These are phyloP conservation scores for Pyrgilauda ruficollis DNA, from an alignment of 2,113 vertebrate species.

Conservation along the genomic window DNA sequence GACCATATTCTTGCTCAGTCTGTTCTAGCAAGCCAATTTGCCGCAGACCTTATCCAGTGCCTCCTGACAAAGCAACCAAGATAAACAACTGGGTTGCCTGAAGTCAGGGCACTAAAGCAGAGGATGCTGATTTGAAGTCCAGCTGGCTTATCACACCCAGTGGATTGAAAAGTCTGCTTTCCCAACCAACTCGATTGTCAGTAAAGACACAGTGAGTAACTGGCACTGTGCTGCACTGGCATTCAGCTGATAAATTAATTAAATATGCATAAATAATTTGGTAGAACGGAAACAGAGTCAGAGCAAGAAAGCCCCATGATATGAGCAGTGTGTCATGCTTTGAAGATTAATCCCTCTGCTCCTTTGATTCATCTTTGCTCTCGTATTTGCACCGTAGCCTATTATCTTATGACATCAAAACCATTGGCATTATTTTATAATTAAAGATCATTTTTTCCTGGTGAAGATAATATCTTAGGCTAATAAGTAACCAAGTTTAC, in stretches of 20 bases:
- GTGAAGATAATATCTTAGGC: not conserved
- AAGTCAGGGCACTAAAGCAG: not conserved
- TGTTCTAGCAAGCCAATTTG: not conserved
- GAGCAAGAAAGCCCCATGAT: not conserved
- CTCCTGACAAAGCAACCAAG: not conserved
- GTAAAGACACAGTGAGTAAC: not conserved
- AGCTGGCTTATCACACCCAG: not conserved
- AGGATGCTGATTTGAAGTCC: not conserved
- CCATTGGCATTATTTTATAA: not conserved
- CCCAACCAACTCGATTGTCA: not conserved
- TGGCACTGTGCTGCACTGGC: not conserved
- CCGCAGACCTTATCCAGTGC: not conserved
- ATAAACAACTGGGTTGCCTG: not conserved
- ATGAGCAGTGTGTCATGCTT: not conserved
- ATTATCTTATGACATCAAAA: not conserved
- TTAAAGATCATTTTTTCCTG: not conserved
- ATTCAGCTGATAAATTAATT: constrained; percentile 7
- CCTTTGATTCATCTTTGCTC: not conserved
- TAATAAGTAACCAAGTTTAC: not conserved
- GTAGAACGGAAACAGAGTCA: not conserved
- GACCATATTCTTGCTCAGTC: not conserved
- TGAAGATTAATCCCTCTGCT: not conserved
- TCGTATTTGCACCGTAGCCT: not conserved
- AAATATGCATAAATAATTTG: not conserved
- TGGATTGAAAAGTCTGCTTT: not conserved